Evolutionary conservation across 2,113 vertebrate species (phyloP).

Genomic region (Nematolebias whitei): DNA sequence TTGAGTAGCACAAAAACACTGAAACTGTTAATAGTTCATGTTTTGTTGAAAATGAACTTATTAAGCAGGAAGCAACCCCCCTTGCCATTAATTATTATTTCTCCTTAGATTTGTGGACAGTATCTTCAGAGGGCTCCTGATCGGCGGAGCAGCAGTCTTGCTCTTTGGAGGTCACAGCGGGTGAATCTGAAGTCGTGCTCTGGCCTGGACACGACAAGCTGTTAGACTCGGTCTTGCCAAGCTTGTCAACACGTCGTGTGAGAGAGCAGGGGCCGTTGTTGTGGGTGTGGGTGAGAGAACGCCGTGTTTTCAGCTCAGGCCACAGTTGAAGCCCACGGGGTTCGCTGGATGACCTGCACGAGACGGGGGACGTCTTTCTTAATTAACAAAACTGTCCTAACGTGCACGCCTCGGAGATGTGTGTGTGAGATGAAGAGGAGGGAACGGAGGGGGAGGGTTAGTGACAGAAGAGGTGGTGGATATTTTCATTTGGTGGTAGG

Average conservation of each 20-base stretch:
- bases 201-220: conserved; percentile 49
- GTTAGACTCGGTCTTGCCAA: conserved; percentile 40
- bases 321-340: conserved; percentile 2
- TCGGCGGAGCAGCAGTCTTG: conserved; percentile 13
- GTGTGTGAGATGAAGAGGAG: conserved; percentile 11
- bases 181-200: conserved; percentile 50
- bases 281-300: conserved; percentile 21
- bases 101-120: background rate
- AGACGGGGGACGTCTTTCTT: conserved; percentile 43
- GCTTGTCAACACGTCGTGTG: conserved; percentile 30
- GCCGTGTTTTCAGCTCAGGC: conserved; percentile 17
- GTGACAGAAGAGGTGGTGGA: conserved; percentile 13
- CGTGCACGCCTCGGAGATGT: conserved; percentile 13
- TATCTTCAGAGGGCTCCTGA: conserved; percentile 8
- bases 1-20: no score
- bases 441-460: conserved; percentile 16
- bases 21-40: no score
- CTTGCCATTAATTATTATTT: background rate
- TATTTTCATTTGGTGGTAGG: conserved; percentile 15
- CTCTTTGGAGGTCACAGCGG: conserved; percentile 38
- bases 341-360: conserved; percentile 3
- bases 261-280: conserved; percentile 20
- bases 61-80: background rate
- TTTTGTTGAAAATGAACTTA: no score
- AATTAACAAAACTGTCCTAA: conserved; percentile 54